Base-by-base conservation (phyloP, 2,797 vertebrate genomes). In the Brachymystax lenok region DNA sequence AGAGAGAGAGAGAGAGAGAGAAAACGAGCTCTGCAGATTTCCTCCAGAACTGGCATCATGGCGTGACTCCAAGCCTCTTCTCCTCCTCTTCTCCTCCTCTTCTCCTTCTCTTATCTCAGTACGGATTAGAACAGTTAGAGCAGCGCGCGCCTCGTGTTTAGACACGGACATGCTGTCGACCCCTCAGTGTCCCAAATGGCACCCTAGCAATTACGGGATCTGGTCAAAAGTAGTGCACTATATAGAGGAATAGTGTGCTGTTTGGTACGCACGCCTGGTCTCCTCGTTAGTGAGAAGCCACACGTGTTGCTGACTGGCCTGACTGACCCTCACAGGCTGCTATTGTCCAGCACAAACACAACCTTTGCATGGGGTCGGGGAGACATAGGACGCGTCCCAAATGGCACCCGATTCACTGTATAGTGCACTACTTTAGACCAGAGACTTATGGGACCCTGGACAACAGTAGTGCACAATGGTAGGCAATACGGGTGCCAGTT, bases 81-180 rank as follows among this genome's bases (percentile, higher is more conserved):
- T 24, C 24, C 24, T 24, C 24, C 24, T 24, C n/a, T n/a, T 24
- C 24, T 24, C 1, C 24, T 24, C 24, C 24, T 24, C 24, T 1
- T 24, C 24, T 24, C 24, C 24, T 24, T 1, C 24, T 24, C 24
- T 24, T 24, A 24, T 24, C 30, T 33, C 30, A 33, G 30, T 33
- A 33, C 4, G 28, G 30, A n/a, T 13, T n/a, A 21, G 30, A 73
- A 17, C 10, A 24, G 69, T 61, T 6, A 8, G 4, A 61, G 72
- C 28, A 61, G 16, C 28, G 24, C 1, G 19, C 54, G 10, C 61
- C 30, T 63, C 63, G 30, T 73, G 72, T 73, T 63, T 73, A 73
- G 72, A 73, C 56, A 63, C 21, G 56, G 54, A n/a, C 72, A 63
- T 35, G 54, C 72, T 63, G 72, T 61, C 30, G 70, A 24, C 17